Base-by-base conservation (phyloP, 2,797 vertebrate genomes). In the Urosaurus nigricauda region DNA sequence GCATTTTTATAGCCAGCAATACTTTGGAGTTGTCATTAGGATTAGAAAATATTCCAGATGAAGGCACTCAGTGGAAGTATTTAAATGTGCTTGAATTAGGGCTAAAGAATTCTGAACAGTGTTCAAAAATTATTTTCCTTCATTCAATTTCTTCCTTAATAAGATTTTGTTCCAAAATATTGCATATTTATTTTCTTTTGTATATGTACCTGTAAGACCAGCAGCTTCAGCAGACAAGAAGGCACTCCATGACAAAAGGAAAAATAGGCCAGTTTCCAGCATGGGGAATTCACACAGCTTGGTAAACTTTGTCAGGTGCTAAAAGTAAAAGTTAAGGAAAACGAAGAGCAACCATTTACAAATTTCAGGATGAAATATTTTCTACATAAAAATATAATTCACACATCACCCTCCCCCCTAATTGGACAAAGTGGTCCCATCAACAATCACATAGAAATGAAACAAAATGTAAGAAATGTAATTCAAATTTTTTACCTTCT, bases 271-370 rank as follows among this genome's bases (percentile, higher is more conserved):
- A 0, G 96, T 98, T 93, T 98, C 98, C 97, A 98, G 94, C 96
- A 98, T 96, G 0, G 97, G 97, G 88, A 97, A 98, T 83, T 98
- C 98, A 60, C 91, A 93, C 60, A 98, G 95, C 73, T 96, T 97
- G 26, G 98, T 98, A 91, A 98, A 98, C 95, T 98, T 98, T 94
- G 98, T 98, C 96, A 98, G 93, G 97, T 98, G 95, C 95, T 89
- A 83, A 90, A n/a, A 83, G 93, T 90, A 74, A 21, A 32, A 56
- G 96, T 96, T 97, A 98, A 98, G 97, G 97, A 96, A 96, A 94
- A 95, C 85, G 79, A 95, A 93, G 93, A 77, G 9, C 74, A 85
- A 40, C 2, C 29, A 16, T 78, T 89, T 90, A 1, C 73, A 86
- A 73, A 40, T 3, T 91, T 58, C 26, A 65, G 92, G 93, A 91